phyloP scores from a whole-genome alignment of 2,888 invertebrate species.

The Nomada fabriciana region DNA sequence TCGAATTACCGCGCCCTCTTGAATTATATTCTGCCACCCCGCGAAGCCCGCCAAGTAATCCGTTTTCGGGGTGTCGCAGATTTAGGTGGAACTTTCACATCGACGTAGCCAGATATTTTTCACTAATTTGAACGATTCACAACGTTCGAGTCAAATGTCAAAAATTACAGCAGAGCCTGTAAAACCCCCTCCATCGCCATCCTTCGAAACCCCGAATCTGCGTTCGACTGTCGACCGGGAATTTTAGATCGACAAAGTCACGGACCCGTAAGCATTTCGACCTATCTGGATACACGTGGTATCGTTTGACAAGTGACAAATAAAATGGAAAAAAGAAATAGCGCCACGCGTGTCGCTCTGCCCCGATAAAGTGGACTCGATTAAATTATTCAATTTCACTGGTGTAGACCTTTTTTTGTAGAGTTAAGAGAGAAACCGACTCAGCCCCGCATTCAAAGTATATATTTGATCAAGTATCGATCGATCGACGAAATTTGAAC shows the following conservation, averaged over 20 bases:
- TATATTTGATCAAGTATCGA: too few species aligned
- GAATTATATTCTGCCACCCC: slow-evolving; percentile 64
- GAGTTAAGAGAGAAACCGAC: background rate
- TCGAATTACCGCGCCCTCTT: slow-evolving; percentile 59
- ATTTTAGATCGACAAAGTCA: background rate
- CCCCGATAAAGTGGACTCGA: background rate
- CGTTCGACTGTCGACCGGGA: too few species aligned
- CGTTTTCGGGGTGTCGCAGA: slow-evolving; percentile 47
- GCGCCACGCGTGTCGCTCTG: background rate
- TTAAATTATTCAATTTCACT: background rate
- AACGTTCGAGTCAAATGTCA: background rate
- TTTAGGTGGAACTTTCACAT: slow-evolving; percentile 44
- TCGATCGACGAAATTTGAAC: background rate
- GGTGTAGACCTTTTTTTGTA: background rate
- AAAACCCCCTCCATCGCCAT: background rate
- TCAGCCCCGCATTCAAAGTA: too few species aligned
- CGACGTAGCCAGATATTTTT: background rate
- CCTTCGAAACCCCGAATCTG: background rate
- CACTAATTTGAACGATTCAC: background rate
- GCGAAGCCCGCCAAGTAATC: slow-evolving; percentile 39
- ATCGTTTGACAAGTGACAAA: background rate
- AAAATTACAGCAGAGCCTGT: background rate
- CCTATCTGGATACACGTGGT: background rate
- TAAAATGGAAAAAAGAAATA: background rate
- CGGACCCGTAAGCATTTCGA: background rate